Evolutionary conservation across 30 jellyfish, hydroid and myxozoan genomes (phyloP).

Genomic region (Nemopilema nomurai): DNA sequence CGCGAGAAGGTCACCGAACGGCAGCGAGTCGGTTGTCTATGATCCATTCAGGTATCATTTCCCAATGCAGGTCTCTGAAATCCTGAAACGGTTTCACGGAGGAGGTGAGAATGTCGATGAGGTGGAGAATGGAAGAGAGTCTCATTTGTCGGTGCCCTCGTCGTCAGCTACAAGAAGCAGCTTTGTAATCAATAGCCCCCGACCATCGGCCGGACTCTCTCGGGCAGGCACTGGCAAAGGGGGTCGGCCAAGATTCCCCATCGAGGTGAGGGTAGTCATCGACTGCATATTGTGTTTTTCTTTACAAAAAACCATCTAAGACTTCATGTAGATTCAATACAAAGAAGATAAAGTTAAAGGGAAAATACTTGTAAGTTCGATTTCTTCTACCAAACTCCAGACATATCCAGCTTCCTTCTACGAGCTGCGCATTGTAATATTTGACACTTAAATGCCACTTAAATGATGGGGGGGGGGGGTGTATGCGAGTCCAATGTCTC

Average conservation of each 20-base stretch:
- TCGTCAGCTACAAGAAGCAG: constrained; percentile 62
- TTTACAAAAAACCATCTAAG: no score
- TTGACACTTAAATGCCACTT: no score
- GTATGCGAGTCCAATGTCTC: no score
- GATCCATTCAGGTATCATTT: constrained; percentile 49
- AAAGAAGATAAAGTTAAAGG: no score
- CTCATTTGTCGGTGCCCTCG: constrained; percentile 59
- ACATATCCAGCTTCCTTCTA: no score
- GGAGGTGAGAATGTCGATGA: constrained; percentile 45
- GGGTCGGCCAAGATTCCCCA: constrained; percentile 32
- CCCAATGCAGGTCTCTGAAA: constrained; percentile 68
- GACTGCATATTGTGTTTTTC: no score
- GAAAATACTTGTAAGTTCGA: no score
- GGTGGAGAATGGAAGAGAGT: constrained; percentile 51
- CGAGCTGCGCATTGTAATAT: no score
- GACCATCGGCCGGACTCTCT: constrained; percentile 50
- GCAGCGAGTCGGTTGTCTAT: constrained; percentile 6
- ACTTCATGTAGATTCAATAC: no score
- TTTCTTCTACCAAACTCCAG: no score
- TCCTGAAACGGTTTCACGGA: constrained; percentile 44
- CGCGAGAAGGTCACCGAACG: not conserved
- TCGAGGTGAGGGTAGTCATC: constrained; percentile 57
- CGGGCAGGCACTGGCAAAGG: constrained; percentile 47
- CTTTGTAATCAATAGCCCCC: constrained; percentile 50
- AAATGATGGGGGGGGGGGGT: no score